Evolutionary conservation across 2,797 vertebrate species (phyloP).

Genomic region (Channallabes apus): DNA sequence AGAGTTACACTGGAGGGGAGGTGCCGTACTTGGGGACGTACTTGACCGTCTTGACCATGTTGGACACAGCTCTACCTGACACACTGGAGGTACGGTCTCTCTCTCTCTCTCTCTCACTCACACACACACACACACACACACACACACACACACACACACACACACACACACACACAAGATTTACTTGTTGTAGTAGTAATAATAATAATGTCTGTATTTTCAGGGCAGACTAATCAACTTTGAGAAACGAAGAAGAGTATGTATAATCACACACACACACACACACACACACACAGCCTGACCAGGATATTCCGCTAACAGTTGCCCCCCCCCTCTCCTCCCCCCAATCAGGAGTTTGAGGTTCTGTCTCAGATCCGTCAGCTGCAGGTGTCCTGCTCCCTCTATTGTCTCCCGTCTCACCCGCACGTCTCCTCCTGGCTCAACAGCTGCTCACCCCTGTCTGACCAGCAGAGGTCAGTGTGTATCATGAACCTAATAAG

Average conservation of each 20-base stretch:
- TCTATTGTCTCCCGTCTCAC: slow-evolving; percentile 71
- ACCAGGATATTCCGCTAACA: not conserved
- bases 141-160: not conserved
- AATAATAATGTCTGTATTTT: slow-evolving; percentile 7
- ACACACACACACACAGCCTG: not conserved
- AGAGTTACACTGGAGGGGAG: slow-evolving; percentile 23
- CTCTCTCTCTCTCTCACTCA: too few relatives aligned
- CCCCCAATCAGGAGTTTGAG: slow-evolving; percentile 81
- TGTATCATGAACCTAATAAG: too few relatives aligned
- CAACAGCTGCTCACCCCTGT: slow-evolving; percentile 71
- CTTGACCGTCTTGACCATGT: slow-evolving; percentile 86
- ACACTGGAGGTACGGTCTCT: slow-evolving; percentile 77
- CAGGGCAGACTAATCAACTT: slow-evolving; percentile 88
- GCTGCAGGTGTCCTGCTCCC: slow-evolving; percentile 80
- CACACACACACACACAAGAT: not conserved
- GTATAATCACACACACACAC: slow-evolving; percentile 44
- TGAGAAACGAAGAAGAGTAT: slow-evolving; percentile 87
- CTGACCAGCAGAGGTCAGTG: slow-evolving; percentile 86
- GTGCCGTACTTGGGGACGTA: slow-evolving; percentile 90
- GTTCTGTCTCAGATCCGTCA: slow-evolving; percentile 82
- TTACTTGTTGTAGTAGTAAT: not conserved
- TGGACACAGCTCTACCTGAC: slow-evolving; percentile 86
- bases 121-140: not conserved
- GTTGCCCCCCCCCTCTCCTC: not conserved
- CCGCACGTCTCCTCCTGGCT: slow-evolving; percentile 71